Base-by-base conservation (phyloP, 2,113 vertebrate genomes). In the Oncorhynchus keta region DNA sequence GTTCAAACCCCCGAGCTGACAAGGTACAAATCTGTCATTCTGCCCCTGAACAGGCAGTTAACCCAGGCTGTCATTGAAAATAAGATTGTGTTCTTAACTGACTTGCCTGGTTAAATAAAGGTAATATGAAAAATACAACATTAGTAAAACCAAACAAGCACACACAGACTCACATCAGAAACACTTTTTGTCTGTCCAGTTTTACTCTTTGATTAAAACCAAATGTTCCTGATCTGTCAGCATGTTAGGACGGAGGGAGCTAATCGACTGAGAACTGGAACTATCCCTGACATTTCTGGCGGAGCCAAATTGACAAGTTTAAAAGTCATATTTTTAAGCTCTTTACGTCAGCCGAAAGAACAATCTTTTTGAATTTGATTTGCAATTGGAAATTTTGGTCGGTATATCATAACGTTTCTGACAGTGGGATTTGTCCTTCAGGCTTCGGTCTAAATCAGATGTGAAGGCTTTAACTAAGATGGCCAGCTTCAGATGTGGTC, bases 131-230 rank as follows among this genome's bases (percentile, higher is more conserved):
- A 24, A 24, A 1, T 76, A 87, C 86, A 87, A 81, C 84, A 85
- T 85, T 82, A 85, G 82, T 14, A 26, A 61, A 78, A 73, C 57
- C 81, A 88, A 80, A 61, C 80, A 74, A 28, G 28, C 72, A 74
- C 73, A 74, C 59, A 65, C 73, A 66, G 61, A 16, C 68, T 55
- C 68, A 28, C 30, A 75, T 74, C 78, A 80, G 70, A 84, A 74
- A 74, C 78, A 51, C 76, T 76, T 24, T 26, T 1, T 26, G 64
- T 85, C 84, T 77, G 72, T 80, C 68, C 67, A 45, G 12, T 85
- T 83, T 73, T 73, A 45, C 70, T 70, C 4, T 2, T 12, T 87
- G 79, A 85, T 85, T 83, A 74, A 92, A 89, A 77, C 85, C 89
- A 81, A 88, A 88, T 83, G 82, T 87, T 72, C 81, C 28, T 51